Evolutionary conservation across 2,888 invertebrate genomes (phyloP).

Genomic region (Tachina fera): DNA sequence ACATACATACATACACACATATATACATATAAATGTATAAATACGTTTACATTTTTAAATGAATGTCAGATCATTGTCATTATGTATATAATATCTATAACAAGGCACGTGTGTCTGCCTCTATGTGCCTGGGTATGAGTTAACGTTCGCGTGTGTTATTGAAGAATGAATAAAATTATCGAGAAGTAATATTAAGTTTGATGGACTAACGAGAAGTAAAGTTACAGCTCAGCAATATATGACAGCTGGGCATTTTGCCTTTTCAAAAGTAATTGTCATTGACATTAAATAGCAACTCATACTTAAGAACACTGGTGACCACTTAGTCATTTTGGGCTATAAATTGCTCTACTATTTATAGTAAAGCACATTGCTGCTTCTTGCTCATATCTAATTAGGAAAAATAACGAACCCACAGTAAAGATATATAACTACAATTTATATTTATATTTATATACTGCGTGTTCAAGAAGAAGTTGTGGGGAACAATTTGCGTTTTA

Average conservation of each 20-base stretch:
- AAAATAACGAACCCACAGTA: not conserved
- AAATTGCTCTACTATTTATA: slow-evolving; percentile 30
- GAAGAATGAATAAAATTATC: slow-evolving; percentile 24
- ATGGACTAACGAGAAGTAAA: not conserved
- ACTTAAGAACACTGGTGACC: slow-evolving; percentile 67
- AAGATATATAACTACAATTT: slow-evolving; percentile 19
- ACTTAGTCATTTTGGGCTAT: slow-evolving; percentile 55
- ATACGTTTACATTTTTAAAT: slow-evolving; percentile 48
- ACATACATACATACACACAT: no score
- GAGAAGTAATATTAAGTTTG: slow-evolving; percentile 3
- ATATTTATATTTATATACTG: not conserved
- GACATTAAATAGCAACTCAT: slow-evolving; percentile 69
- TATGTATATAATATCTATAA: slow-evolving; percentile 31
- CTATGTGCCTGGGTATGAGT: not conserved
- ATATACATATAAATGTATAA: no score
- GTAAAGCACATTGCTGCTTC: slow-evolving; percentile 12
- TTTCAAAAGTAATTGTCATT: slow-evolving; percentile 62
- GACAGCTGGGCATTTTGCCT: slow-evolving; percentile 48
- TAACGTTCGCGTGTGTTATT: not conserved
- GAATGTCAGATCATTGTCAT: slow-evolving; percentile 59
- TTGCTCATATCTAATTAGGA: slow-evolving; percentile 11
- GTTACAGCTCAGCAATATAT: slow-evolving; percentile 33
- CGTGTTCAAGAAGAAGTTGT: not conserved
- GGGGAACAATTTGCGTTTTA: slow-evolving; percentile 6
- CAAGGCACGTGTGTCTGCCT: not conserved